A percentile compares a stretch with the other conserved stretches of the same genome.
Evolutionary conservation across 2,797 vertebrate genomes (phyloP).

Genomic region (Channa striata): DNA sequence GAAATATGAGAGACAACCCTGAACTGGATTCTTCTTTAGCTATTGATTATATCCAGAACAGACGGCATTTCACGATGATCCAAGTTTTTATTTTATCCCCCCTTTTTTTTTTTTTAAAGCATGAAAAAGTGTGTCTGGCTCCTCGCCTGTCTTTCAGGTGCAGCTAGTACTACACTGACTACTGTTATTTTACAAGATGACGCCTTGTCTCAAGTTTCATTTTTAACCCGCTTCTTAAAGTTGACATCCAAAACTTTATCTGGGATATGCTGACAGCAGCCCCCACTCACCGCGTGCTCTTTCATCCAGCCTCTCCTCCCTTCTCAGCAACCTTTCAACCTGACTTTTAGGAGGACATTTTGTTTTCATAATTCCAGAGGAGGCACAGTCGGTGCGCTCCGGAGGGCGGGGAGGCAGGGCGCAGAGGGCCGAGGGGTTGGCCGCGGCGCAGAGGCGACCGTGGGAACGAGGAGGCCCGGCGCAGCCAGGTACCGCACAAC

Average conservation of each 20-base stretch:
- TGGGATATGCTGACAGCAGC: slow-evolving; percentile 50
- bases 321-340: slow-evolving; percentile 50
- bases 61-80: slow-evolving; percentile 73
- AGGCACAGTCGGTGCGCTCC: slow-evolving; percentile 4
- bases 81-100: slow-evolving; percentile 75
- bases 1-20: slow-evolving; percentile 80
- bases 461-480: slow-evolving; percentile 61
- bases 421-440: slow-evolving; percentile 19
- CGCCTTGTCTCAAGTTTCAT: slow-evolving; percentile 38
- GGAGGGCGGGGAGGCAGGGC: slow-evolving; percentile 17
- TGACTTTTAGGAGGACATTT: slow-evolving; percentile 59
- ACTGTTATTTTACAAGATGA: slow-evolving; percentile 61
- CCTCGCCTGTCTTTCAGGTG: slow-evolving; percentile 66
- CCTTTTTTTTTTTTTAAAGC: slow-evolving; percentile 43
- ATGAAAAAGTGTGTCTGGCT: slow-evolving; percentile 73
- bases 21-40: slow-evolving; percentile 78
- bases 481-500: slow-evolving; percentile 46
- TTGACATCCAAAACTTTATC: slow-evolving; percentile 52
- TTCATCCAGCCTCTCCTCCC: slow-evolving; percentile 32
- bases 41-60: slow-evolving; percentile 84
- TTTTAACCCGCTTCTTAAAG: slow-evolving; percentile 50
- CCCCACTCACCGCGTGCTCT: slow-evolving; percentile 17
- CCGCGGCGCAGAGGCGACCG: slow-evolving; percentile 43
- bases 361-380: slow-evolving; percentile 49
- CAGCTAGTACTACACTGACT: slow-evolving; percentile 45